Conservation (phyloP, 37 sponge, comb jelly and placozoan genomes). For the Haliclona indistincta region DNA sequence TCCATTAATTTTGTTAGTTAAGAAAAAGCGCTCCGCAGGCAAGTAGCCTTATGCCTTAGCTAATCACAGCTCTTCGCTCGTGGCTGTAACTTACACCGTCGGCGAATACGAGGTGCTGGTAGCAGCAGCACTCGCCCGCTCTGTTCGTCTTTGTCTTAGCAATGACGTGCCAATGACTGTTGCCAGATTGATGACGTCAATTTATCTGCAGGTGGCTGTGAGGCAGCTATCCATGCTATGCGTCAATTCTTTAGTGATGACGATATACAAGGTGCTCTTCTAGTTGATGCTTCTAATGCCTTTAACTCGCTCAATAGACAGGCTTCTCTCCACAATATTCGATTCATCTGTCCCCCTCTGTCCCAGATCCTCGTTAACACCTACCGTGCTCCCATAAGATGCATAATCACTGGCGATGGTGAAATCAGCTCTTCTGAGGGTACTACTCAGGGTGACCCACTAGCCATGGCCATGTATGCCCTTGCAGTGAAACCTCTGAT, state of each 20-base stretch:
- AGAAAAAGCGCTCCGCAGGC: no score
- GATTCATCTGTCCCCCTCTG: slow-evolving; percentile 38
- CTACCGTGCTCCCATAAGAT: slow-evolving; percentile 25
- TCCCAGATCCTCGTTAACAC: slow-evolving; percentile 27
- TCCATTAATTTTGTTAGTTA: no score
- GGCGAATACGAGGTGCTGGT: no score
- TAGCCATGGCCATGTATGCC: slow-evolving; percentile 67
- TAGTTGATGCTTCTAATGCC: slow-evolving; percentile 67
- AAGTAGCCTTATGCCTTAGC: no score
- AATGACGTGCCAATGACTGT: no score
- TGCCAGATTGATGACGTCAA: no score
- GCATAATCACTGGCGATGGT: slow-evolving; percentile 12
- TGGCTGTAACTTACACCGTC: no score
- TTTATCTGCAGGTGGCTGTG: no score
- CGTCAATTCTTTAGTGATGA: slow-evolving; percentile 21
- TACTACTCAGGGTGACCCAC: slow-evolving; percentile 47
- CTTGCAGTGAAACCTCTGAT: slow-evolving; percentile 48
- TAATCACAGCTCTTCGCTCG: no score
- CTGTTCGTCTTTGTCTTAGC: no score
- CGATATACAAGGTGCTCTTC: slow-evolving; percentile 32
- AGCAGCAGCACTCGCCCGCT: no score
- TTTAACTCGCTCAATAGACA: slow-evolving; percentile 60
- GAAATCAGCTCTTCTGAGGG: slow-evolving; percentile 33
- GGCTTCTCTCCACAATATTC: slow-evolving; percentile 57
- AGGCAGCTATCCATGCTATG: no score